Conservation (phyloP, 2,797 vertebrate species). For the Eurystomus glaucurus region DNA sequence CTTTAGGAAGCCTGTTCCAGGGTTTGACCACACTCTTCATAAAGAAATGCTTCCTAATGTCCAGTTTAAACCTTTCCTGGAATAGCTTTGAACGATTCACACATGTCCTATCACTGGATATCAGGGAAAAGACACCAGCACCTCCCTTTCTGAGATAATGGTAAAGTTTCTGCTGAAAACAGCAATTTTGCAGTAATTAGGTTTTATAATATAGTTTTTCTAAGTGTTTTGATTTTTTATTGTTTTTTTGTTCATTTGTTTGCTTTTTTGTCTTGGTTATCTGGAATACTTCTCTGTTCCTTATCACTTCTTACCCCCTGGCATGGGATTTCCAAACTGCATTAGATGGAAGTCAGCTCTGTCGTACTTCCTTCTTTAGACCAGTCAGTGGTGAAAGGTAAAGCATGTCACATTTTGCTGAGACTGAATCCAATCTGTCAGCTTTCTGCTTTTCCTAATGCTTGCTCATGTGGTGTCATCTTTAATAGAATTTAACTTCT, state of each 20-base stretch:
- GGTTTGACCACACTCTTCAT: background rate
- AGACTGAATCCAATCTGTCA: background rate
- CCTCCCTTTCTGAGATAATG: background rate
- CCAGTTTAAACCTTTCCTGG: background rate
- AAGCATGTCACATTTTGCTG: background rate
- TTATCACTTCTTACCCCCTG: background rate
- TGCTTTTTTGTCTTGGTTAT: background rate
- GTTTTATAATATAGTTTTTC: background rate
- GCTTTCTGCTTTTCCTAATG: background rate
- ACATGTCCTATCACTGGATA: background rate
- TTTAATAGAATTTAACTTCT: background rate
- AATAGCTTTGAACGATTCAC: background rate
- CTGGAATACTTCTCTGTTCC: background rate
- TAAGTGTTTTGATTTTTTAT: background rate
- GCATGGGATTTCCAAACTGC: background rate
- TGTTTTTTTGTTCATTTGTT: fast-evolving
- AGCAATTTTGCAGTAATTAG: background rate
- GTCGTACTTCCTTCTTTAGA: background rate
- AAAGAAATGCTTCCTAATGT: background rate
- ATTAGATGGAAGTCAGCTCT: background rate
- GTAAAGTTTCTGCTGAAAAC: background rate
- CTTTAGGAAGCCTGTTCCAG: background rate
- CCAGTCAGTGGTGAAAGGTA: background rate
- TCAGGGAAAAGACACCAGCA: background rate
- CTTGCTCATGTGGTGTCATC: background rate